A percentile compares a stretch with the other conserved stretches of the same genome.
Conservation (phyloP, 2,797 vertebrate species). For the Apodemus agrarius region DNA sequence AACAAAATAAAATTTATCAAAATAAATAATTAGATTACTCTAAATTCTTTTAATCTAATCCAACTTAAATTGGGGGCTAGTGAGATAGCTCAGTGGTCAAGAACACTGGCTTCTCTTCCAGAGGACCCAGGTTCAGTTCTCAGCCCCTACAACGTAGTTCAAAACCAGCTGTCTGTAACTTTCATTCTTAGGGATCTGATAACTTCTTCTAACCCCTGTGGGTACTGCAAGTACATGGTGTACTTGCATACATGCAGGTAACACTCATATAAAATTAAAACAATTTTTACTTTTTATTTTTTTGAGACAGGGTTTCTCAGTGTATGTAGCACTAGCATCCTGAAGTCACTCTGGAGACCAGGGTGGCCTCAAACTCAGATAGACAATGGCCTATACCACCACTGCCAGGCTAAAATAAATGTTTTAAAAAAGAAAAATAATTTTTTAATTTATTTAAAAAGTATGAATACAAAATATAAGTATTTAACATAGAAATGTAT, state of each 20-base stretch:
- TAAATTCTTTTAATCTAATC: neutral
- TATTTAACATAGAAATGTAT: slow-evolving; percentile 10
- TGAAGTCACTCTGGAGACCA: neutral
- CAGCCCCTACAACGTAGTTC: neutral
- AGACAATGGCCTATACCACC: neutral
- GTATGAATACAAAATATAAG: neutral
- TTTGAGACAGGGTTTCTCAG: neutral
- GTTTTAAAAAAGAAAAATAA: neutral
- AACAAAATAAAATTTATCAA: neutral
- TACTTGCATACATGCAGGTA: neutral
- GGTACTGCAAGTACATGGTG: neutral
- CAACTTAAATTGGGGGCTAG: neutral
- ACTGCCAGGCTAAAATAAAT: neutral
- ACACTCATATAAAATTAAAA: neutral
- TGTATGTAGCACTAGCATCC: neutral
- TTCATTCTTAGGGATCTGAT: neutral
- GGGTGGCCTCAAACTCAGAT: neutral
- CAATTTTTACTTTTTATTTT: neutral
- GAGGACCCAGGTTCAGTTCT: neutral
- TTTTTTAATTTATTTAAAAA: neutral
- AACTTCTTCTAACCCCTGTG: neutral
- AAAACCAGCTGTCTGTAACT: neutral
- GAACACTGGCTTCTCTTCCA: neutral
- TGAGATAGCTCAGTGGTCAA: neutral
- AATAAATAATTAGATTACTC: neutral